These are phyloP conservation scores for Bubo scandiacus DNA, from an alignment of 2,113 vertebrate genomes.

Conservation along the genomic window DNA sequence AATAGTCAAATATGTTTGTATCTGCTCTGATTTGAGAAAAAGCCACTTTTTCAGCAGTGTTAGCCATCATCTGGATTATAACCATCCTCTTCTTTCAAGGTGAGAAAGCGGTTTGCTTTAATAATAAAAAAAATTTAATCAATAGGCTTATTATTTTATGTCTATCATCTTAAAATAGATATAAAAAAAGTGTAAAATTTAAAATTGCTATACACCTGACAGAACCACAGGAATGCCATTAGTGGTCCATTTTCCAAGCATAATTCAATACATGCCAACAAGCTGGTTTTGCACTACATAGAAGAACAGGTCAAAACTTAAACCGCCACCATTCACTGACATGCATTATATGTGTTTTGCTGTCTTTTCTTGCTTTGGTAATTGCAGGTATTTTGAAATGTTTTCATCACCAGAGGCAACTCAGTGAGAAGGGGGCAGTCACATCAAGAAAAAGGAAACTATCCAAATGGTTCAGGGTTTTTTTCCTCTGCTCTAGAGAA, in stretches of 20 bases:
- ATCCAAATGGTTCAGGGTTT: background rate
- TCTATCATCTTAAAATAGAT: conserved; percentile 53
- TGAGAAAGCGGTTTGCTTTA: background rate
- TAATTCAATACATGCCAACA: conserved; percentile 29
- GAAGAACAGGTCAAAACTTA: conserved; percentile 40
- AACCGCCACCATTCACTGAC: background rate
- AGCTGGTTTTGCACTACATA: background rate
- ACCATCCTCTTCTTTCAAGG: background rate
- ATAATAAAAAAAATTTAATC: background rate
- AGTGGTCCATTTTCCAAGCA: conserved; percentile 48
- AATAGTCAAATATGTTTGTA: background rate
- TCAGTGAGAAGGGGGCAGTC: background rate
- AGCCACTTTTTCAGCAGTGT: background rate
- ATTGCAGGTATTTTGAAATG: background rate
- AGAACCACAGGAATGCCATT: conserved; percentile 33
- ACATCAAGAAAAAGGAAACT: background rate
- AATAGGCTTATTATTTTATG: conserved; percentile 18
- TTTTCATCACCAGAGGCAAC: background rate
- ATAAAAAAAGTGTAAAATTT: conserved; percentile 23
- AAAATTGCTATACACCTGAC: conserved; percentile 18
- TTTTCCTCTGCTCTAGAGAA: background rate
- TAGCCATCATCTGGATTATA: background rate
- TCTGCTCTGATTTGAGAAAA: background rate
- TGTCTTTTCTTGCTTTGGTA: conserved; percentile 25
- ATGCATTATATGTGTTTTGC: background rate